Base-by-base conservation (phyloP, 2,888 invertebrate species). In the Torymus aiolomorphi region DNA sequence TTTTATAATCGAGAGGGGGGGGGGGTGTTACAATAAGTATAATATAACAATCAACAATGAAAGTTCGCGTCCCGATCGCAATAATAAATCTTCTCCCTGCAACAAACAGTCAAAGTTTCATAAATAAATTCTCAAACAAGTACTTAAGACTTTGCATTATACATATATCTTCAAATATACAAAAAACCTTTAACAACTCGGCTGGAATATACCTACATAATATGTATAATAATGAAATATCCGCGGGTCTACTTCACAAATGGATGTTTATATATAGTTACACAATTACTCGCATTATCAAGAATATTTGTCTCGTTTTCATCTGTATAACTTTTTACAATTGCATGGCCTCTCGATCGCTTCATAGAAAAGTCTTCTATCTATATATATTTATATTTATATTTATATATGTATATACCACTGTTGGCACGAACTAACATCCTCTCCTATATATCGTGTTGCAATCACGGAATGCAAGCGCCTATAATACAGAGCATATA, bases 401-500 rank as follows among this genome's bases (percentile, higher is more conserved):
- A n/a, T n/a, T n/a, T n/a, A n/a, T 24, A 24, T 24, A 24, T 24
- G 3, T 24, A 24, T 24, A 2, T 24, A 24, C 24, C 24, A 24
- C 51, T 14, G 49, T 80, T 76, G 80, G 61, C 76, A 80, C 76
- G 24, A 69, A 51, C 20, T 73, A 76, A 65, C 52, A 65, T 49
- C 49, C 74, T 24, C 16, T 13, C 63, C 12, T 61, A 14, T 24
- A 24, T 24, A 24, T 24, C 24, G 24, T 24, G 31, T 70, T 14
- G 42, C 24, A 51, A 18, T 69, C 72, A 54, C 52, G n/a, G 20
- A 70, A 54, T 31, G n/a, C 42, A 70, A 76, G 71, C 62, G n/a
- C 20, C 24, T 80, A 80, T 80, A 13, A 18, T 80, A 80, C 79
- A 80, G 49, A 66, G 54, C 66, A n/a, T 80, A 76, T 80, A 66